These are phyloP conservation scores for Calliscelio sp. DNA, from an alignment of 2,888 invertebrate species.

Conservation along the genomic window DNA sequence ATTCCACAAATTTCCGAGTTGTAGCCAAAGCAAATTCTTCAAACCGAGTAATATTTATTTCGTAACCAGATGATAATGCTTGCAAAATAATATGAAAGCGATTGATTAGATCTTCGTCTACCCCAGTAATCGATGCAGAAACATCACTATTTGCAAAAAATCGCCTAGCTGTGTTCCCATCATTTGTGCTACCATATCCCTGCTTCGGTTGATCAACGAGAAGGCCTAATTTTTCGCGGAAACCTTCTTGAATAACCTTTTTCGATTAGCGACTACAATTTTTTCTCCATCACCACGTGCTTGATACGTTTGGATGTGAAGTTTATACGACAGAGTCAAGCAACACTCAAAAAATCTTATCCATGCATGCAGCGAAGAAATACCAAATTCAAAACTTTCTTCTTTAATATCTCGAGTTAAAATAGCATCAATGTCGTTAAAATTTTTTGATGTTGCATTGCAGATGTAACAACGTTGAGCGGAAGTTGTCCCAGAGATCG, in stretches of 20 bases:
- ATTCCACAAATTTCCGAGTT: conserved; percentile 23
- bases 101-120: conserved; percentile 32
- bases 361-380: conserved; percentile 32
- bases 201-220: conserved; percentile 28
- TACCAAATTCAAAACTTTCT: conserved; percentile 26
- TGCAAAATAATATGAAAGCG: conserved; percentile 38
- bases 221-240: conserved; percentile 37
- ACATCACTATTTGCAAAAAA: conserved; percentile 24
- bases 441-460: conserved; percentile 34
- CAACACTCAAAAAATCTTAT: conserved; percentile 33
- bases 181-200: conserved; percentile 32
- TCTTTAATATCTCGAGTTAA: conserved; percentile 22
- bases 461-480: conserved; percentile 28
- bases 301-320: conserved; percentile 14
- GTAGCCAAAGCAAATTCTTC: conserved; percentile 35
- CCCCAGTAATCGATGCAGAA: conserved; percentile 23
- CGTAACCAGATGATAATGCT: conserved; percentile 32
- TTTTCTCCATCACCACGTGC: conserved; percentile 31
- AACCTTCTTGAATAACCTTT: conserved; percentile 42
- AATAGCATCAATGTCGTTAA: conserved; percentile 31
- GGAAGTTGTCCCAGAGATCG: conserved; percentile 3
- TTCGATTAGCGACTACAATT: conserved; percentile 30
- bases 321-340: conserved; percentile 26
- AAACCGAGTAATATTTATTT: conserved; percentile 36
- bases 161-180: conserved; percentile 37